phyloP scores from a whole-genome alignment of 2,797 vertebrate species.

The Macroramphosus scolopax region DNA sequence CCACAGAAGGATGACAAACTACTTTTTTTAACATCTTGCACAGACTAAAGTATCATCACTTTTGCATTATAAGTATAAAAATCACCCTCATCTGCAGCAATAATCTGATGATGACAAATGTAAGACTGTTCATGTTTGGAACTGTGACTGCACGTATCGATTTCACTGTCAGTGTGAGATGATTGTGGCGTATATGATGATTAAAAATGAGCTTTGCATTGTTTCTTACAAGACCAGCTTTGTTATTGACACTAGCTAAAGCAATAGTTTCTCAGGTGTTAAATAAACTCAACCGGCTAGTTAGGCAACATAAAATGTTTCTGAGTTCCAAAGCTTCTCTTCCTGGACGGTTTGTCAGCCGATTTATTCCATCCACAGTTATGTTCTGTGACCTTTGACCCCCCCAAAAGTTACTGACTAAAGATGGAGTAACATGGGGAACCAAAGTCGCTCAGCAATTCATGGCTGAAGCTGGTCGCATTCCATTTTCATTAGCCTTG shows the following conservation, averaged over 20 bases:
- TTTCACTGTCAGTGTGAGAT: background rate
- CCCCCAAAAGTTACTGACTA: background rate
- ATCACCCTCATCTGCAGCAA: background rate
- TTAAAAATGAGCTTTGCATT: background rate
- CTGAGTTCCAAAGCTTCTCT: background rate
- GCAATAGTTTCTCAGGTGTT: background rate
- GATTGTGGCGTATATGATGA: background rate
- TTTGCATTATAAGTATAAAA: background rate
- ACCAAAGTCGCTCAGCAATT: conserved; percentile 14
- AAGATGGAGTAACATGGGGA: conserved; percentile 6
- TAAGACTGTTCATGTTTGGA: background rate
- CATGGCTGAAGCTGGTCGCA: conserved; percentile 9
- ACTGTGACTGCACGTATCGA: background rate
- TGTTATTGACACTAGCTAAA: no score
- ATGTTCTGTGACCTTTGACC: conserved; percentile 32
- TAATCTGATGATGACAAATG: background rate
- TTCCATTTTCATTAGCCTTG: conserved; percentile 25
- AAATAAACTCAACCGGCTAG: no score
- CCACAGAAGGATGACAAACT: no score
- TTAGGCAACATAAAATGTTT: no score
- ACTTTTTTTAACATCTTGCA: no score
- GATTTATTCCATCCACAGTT: no score
- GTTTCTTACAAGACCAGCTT: no score
- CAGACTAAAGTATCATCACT: no score
- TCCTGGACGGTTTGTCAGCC: background rate